phyloP scores from a whole-genome alignment of 2,888 invertebrate genomes.

The Cyclophora punctaria region DNA sequence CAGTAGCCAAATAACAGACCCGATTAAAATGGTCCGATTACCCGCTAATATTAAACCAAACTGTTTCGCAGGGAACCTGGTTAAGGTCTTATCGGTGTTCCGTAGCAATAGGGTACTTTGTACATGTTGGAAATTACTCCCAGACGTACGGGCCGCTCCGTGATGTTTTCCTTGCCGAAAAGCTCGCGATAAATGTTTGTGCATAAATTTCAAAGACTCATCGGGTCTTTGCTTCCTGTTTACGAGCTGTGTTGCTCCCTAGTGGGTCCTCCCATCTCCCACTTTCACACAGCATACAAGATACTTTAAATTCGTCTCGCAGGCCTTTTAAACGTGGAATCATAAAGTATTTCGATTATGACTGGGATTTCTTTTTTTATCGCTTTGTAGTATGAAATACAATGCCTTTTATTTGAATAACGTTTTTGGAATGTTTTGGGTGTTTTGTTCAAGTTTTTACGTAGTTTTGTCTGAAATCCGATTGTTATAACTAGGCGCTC shows the following conservation, averaged over 20 bases:
- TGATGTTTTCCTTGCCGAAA: conserved; percentile 33
- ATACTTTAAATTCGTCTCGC: conserved; percentile 18
- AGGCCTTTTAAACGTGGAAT: conserved; percentile 14
- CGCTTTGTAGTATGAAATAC: not conserved
- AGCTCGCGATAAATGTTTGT: conserved; percentile 40
- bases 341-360: conserved; percentile 4
- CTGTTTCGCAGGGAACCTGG: conserved; percentile 2
- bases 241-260: conserved; percentile 26
- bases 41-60: not conserved
- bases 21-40: no score
- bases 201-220: conserved; percentile 45
- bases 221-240: conserved; percentile 28
- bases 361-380: conserved; percentile 5
- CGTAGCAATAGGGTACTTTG: conserved; percentile 25
- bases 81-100: conserved; percentile 17
- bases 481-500: no score
- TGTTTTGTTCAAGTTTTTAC: not conserved
- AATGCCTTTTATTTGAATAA: no score
- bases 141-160: conserved; percentile 17
- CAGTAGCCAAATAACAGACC: no score
- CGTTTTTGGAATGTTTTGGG: no score
- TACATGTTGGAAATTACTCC: conserved; percentile 27
- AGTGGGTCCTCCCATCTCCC: conserved; percentile 24
- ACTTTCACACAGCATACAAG: conserved; percentile 13
- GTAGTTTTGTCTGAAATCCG: not conserved